These are phyloP conservation scores for Oncopodura yosiiana DNA, from an alignment of 1,140 invertebrate species.

Conservation along the genomic window DNA sequence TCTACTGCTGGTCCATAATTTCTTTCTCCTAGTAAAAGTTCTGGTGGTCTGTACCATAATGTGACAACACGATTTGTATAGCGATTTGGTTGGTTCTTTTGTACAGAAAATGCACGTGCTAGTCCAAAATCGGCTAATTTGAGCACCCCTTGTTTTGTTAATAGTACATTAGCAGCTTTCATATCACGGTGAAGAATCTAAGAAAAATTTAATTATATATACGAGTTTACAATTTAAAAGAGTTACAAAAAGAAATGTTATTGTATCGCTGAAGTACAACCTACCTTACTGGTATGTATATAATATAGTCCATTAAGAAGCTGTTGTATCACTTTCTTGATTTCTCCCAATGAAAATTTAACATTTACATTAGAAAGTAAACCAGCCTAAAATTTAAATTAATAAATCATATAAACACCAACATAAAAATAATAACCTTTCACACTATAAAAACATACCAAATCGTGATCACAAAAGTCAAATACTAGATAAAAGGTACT, in stretches of 20 bases:
- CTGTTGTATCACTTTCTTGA: conserved; percentile 98
- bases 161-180: conserved; percentile 98
- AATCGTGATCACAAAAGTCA: conserved; percentile 98
- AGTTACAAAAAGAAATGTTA: background rate
- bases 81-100: conserved; percentile 72
- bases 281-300: conserved; percentile 89
- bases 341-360: conserved; percentile 92
- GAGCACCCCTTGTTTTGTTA: conserved; percentile 90
- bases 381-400: too few species aligned
- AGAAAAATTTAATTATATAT: conserved; percentile 17
- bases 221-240: background rate
- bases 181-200: conserved; percentile 87
- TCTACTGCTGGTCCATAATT: conserved; percentile 96
- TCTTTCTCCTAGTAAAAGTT: conserved; percentile 76
- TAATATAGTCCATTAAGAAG: conserved; percentile 92
- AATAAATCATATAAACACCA: too few species aligned
- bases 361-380: conserved; percentile 91
- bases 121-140: conserved; percentile 90
- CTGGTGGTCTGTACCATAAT: conserved; percentile 72
- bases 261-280: conserved; percentile 5
- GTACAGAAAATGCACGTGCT: conserved; percentile 80
- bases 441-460: too few species aligned
- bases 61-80: conserved; percentile 91
- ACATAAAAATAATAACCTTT: too few species aligned
- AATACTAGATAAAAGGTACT: conserved; percentile 97